Percentiles rank a stretch among this genome's conserved stretches.
phyloP scores from a whole-genome alignment of 2,888 invertebrate species.

The Encarsia formosa region DNA sequence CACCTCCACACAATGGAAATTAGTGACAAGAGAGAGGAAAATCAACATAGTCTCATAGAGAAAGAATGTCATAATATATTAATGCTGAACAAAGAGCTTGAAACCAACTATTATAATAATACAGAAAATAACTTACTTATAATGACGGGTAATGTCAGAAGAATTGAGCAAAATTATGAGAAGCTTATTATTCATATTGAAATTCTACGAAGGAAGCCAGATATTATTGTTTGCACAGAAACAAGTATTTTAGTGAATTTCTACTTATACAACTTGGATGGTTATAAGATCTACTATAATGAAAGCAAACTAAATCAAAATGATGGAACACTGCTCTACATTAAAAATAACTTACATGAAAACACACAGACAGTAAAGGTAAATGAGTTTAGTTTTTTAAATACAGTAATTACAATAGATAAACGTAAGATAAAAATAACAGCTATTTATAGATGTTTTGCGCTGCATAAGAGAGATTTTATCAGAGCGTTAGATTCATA shows the following conservation, averaged over 20 bases:
- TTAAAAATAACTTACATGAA: background rate
- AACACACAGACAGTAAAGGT: background rate
- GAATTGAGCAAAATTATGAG: constrained; percentile 1
- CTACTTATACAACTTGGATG: background rate
- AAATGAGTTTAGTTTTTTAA: background rate
- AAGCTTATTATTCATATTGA: background rate
- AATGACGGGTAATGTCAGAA: too few species aligned
- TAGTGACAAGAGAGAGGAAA: too few species aligned
- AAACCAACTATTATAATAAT: too few species aligned
- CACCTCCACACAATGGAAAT: too few species aligned
- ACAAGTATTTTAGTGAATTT: constrained; percentile 8
- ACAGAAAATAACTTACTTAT: too few species aligned
- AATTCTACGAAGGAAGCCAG: background rate
- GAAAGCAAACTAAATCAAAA: constrained; percentile 1
- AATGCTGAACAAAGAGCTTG: too few species aligned
- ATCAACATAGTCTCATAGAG: too few species aligned
- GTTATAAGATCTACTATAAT: constrained; percentile 11
- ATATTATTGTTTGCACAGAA: constrained; percentile 2
- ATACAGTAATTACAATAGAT: background rate
- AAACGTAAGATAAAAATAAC: background rate
- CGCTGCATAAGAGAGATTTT: background rate
- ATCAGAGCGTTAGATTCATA: background rate
- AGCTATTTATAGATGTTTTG: constrained; percentile 5
- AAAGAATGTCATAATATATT: too few species aligned
- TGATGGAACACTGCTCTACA: constrained; percentile 1